These are phyloP conservation scores for Porites cylindrica DNA, from an alignment of 92 coral and sea anemone species.

Conservation along the genomic window DNA sequence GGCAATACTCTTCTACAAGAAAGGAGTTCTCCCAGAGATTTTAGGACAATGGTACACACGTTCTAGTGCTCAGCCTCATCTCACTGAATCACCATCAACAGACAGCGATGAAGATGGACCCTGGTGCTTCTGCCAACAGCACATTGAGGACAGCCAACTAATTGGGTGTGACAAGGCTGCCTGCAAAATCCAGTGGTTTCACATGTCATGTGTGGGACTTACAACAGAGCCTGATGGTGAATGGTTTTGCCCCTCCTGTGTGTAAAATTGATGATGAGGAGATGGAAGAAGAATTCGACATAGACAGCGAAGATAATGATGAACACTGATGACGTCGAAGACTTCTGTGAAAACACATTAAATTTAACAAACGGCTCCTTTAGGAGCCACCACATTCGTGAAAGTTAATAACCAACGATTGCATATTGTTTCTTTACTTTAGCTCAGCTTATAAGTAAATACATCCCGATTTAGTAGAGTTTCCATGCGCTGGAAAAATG, in stretches of 20 bases:
- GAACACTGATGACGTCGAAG: too few relatives aligned
- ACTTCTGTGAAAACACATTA: too few relatives aligned
- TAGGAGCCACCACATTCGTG: too few relatives aligned
- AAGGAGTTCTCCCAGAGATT: slow-evolving; percentile 54
- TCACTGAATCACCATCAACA: background rate
- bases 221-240: slow-evolving; percentile 53
- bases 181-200: slow-evolving; percentile 62
- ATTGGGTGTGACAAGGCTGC: slow-evolving; percentile 65
- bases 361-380: too few relatives aligned
- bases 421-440: too few relatives aligned
- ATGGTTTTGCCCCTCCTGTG: slow-evolving; percentile 60
- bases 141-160: slow-evolving; percentile 58
- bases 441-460: too few relatives aligned
- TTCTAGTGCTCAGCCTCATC: background rate
- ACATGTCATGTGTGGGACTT: slow-evolving; percentile 55
- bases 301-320: too few relatives aligned
- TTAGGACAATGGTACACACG: slow-evolving; percentile 47
- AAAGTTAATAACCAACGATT: too few relatives aligned
- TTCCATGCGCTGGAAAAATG: too few relatives aligned
- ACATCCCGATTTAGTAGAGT: too few relatives aligned
- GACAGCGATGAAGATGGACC: slow-evolving; percentile 29
- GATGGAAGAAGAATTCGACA: too few relatives aligned
- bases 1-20: too few relatives aligned
- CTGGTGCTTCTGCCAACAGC: slow-evolving; percentile 59
- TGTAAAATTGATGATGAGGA: background rate